phyloP scores from a whole-genome alignment of 1,140 invertebrate genomes.

The Trichogramma pretiosum region DNA sequence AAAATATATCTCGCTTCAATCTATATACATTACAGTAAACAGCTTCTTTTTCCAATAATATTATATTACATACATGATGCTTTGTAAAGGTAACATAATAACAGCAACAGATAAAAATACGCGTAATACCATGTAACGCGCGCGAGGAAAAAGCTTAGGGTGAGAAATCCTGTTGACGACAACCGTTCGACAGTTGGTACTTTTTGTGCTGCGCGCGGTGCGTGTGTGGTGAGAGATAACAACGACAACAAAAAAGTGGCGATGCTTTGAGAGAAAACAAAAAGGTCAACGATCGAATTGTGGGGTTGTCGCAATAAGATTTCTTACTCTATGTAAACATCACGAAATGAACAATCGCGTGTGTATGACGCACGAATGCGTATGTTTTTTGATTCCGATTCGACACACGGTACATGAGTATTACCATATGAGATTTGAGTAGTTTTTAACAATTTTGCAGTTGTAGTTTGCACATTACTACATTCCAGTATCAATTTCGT shows the following conservation, averaged over 20 bases:
- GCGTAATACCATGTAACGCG: constrained; percentile 13
- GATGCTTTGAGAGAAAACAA: neutral
- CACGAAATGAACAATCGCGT: too few species aligned
- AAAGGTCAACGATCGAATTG: constrained; percentile 14
- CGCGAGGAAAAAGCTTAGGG: neutral
- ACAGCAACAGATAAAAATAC: too few species aligned
- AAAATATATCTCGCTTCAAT: too few species aligned
- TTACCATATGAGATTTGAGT: neutral
- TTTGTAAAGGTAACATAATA: too few species aligned
- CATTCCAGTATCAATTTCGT: too few species aligned
- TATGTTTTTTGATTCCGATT: too few species aligned
- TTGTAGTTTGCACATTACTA: too few species aligned
- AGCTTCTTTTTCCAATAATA: too few species aligned
- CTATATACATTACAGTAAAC: too few species aligned
- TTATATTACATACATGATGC: too few species aligned
- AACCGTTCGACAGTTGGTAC: constrained; percentile 8
- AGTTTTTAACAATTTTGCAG: neutral
- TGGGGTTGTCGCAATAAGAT: constrained; percentile 13
- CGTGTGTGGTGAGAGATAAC: neutral
- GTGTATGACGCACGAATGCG: too few species aligned
- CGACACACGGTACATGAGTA: constrained; percentile 11
- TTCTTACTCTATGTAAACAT: constrained; percentile 19
- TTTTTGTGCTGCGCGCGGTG: constrained; percentile 2
- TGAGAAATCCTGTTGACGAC: constrained; percentile 14
- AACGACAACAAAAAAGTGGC: neutral